Evolutionary conservation across 2,888 invertebrate genomes (phyloP).

Genomic region (Thera obeliscata): DNA sequence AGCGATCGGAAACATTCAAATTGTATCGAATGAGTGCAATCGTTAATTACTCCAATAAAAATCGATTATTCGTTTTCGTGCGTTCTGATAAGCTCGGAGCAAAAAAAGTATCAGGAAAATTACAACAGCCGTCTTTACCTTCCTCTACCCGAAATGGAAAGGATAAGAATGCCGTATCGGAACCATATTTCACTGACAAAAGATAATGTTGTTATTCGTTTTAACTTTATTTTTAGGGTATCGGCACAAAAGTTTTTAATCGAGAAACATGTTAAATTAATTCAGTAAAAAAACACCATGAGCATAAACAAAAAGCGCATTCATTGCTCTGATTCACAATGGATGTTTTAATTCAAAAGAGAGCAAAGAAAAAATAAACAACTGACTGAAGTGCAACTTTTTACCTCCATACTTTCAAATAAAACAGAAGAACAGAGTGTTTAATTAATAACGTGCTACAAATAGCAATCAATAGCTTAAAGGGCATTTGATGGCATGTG

Average conservation of each 20-base stretch:
- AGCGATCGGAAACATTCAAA: constrained; percentile 67
- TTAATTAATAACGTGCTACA: constrained; percentile 61
- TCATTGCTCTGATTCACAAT: constrained; percentile 2
- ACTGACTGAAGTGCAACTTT: constrained; percentile 8
- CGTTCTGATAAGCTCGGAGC: constrained; percentile 45
- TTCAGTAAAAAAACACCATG: constrained; percentile 26
- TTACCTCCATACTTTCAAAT: constrained; percentile 20
- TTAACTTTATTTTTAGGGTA: constrained; percentile 46
- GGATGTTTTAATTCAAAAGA: constrained; percentile 16
- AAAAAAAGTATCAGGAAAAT: constrained; percentile 37
- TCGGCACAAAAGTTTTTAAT: constrained; percentile 44
- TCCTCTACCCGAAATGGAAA: constrained; percentile 54
- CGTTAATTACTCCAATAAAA: constrained; percentile 53
- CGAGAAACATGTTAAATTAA: constrained; percentile 30
- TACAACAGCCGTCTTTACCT: constrained; percentile 47
- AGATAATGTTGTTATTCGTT: constrained; percentile 60
- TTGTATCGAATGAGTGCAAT: constrained; percentile 62
- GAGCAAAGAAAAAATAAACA: constrained; percentile 22
- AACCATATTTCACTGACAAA: constrained; percentile 53
- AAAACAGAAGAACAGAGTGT: constrained; percentile 44
- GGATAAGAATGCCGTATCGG: constrained; percentile 57
- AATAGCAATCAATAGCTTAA: constrained; percentile 73
- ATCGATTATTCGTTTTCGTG: constrained; percentile 36
- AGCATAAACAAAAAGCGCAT: constrained; percentile 19
- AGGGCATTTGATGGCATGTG: constrained; percentile 65